Conservation (phyloP, 2,797 vertebrate species). For the Enteromius unitaeniatus region DNA sequence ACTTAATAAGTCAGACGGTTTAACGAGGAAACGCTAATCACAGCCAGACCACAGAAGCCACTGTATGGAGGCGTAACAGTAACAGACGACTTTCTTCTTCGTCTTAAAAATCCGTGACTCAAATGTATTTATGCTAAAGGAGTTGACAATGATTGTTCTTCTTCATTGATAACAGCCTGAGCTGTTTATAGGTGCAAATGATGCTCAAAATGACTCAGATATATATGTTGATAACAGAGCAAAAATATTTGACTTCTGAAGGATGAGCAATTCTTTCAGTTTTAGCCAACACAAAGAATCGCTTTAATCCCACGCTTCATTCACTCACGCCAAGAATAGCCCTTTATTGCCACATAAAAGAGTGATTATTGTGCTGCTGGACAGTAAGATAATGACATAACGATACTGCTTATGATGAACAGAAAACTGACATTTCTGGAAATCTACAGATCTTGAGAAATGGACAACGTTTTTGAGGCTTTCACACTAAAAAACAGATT, state of each 20-base stretch:
- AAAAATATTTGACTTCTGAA: slow-evolving; percentile 10
- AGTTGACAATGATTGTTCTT: no score
- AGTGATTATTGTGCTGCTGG: slow-evolving; percentile 21
- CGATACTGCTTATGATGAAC: slow-evolving; percentile 9
- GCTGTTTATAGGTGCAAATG: background rate
- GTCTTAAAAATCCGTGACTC: background rate
- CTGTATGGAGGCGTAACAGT: slow-evolving; percentile 33
- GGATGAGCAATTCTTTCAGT: slow-evolving; percentile 12
- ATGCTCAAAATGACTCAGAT: background rate
- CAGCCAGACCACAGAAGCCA: slow-evolving; percentile 49
- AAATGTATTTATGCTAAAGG: background rate
- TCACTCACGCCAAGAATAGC: slow-evolving; percentile 17
- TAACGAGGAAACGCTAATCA: slow-evolving; percentile 58
- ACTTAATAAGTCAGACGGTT: slow-evolving; percentile 50
- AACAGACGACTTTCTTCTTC: slow-evolving; percentile 29
- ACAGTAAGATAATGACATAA: slow-evolving; percentile 2
- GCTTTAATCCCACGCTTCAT: slow-evolving; percentile 22
- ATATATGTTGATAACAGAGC: background rate
- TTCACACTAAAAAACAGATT: background rate
- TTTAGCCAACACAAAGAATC: slow-evolving; percentile 36
- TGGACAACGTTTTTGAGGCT: no score
- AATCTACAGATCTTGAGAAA: background rate
- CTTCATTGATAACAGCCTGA: background rate
- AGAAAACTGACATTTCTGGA: slow-evolving; percentile 42
- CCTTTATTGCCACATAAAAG: slow-evolving; percentile 17